Percentiles rank a stretch among this genome's conserved stretches.
Evolutionary conservation across 37 sponge, comb jelly and placozoan species (phyloP).

Genomic region (Crambe crambe): DNA sequence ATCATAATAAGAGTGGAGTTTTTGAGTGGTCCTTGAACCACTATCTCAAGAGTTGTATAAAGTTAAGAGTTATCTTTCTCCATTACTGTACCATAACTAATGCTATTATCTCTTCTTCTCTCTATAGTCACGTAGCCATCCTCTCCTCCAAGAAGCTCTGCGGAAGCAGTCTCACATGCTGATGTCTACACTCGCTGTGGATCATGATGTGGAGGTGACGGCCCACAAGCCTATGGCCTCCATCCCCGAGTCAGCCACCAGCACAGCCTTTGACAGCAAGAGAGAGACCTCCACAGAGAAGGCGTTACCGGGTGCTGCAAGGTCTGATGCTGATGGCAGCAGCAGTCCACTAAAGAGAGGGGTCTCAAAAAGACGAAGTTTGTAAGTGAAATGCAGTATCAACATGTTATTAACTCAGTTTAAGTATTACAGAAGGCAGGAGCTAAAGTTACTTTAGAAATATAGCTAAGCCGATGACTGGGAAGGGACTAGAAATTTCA

Average conservation of each 20-base stretch:
- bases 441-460: background rate
- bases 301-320: background rate
- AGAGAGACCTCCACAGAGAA: background rate
- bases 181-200: background rate
- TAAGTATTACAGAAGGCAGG: background rate
- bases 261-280: background rate
- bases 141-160: background rate
- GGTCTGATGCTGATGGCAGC: background rate
- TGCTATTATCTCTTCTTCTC: background rate
- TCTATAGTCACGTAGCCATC: background rate
- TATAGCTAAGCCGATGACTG: too few relatives aligned
- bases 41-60: too few relatives aligned
- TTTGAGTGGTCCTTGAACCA: too few relatives aligned
- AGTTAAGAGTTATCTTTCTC: background rate
- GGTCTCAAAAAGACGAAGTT: constrained; percentile 11
- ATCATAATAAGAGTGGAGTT: too few relatives aligned
- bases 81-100: background rate
- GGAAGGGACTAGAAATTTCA: too few relatives aligned
- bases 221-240: background rate
- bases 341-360: constrained; percentile 9
- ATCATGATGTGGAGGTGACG: background rate
- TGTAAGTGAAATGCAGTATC: constrained; percentile 9
- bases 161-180: background rate
- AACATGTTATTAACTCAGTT: background rate
- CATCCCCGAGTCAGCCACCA: background rate